These are phyloP conservation scores for Antheraea mylitta DNA, from an alignment of 1,140 invertebrate genomes.

Conservation along the genomic window DNA sequence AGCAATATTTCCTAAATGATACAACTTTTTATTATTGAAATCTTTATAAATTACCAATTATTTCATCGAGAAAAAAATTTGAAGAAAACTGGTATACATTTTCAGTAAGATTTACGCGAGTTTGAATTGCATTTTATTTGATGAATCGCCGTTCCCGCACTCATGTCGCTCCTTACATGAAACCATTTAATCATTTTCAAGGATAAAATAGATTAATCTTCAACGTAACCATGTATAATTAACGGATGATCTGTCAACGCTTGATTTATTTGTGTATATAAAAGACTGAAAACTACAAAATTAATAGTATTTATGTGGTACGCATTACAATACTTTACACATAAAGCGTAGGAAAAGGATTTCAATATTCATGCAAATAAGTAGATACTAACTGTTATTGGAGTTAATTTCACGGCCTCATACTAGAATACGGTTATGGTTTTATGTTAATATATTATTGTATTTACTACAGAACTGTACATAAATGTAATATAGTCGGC, in stretches of 20 bases:
- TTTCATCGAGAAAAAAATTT: too few species aligned
- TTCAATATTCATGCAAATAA: not conserved
- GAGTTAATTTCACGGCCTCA: not conserved
- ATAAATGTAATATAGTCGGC: too few species aligned
- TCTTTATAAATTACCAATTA: too few species aligned
- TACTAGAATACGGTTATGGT: not conserved
- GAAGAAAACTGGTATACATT: too few species aligned
- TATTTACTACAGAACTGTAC: too few species aligned
- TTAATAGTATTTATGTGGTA: not conserved
- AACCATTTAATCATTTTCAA: conserved; percentile 21
- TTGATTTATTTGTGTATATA: not conserved
- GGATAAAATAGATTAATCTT: conserved; percentile 18
- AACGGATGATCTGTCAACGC: conserved; percentile 8
- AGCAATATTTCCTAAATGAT: too few species aligned
- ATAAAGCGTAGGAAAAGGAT: not conserved
- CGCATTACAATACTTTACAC: not conserved
- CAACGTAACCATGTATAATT: conserved; percentile 9
- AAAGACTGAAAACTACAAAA: not conserved
- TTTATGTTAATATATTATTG: not conserved
- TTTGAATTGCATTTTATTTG: not conserved
- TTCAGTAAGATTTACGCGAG: too few species aligned
- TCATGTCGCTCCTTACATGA: conserved; percentile 14
- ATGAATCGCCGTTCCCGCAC: not conserved
- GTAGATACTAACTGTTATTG: not conserved
- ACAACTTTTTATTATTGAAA: too few species aligned